A percentile compares a stretch with the other conserved stretches of the same genome.
Evolutionary conservation across 2,113 vertebrate genomes (phyloP).

Genomic region (Vireo altiloquus): DNA sequence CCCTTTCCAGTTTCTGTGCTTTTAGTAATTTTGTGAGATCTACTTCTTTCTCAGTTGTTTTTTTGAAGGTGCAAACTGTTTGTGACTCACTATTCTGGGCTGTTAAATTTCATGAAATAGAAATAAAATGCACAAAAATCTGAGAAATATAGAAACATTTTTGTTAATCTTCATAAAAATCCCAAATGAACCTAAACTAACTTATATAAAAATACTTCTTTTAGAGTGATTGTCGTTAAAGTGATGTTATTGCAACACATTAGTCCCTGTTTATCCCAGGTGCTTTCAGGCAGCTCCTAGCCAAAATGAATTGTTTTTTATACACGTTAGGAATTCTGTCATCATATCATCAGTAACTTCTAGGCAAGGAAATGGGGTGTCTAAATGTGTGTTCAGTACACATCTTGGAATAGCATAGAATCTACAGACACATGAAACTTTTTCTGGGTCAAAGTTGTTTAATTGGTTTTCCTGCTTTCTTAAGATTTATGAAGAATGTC

Average conservation of each 20-base stretch:
- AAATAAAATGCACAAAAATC: background rate
- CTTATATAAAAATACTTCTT: background rate
- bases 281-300: background rate
- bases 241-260: background rate
- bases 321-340: background rate
- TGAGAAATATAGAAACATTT: background rate
- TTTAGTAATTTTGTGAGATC: background rate
- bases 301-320: background rate
- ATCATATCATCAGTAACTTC: background rate
- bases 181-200: background rate
- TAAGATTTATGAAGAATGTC: background rate
- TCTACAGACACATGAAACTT: background rate
- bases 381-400: background rate
- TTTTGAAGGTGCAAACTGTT: background rate
- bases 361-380: background rate
- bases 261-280: background rate
- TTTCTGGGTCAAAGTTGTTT: background rate
- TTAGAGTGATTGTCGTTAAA: background rate
- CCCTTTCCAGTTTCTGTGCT: background rate
- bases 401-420: background rate
- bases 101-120: background rate
- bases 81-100: background rate
- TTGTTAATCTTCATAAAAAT: background rate
- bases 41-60: background rate
- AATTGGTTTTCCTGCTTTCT: conserved; percentile 8